A percentile compares a stretch with the other conserved stretches of the same genome.
These are phyloP conservation scores for Caiman crocodilus DNA, from an alignment of 2,797 vertebrate genomes.

Conservation along the genomic window DNA sequence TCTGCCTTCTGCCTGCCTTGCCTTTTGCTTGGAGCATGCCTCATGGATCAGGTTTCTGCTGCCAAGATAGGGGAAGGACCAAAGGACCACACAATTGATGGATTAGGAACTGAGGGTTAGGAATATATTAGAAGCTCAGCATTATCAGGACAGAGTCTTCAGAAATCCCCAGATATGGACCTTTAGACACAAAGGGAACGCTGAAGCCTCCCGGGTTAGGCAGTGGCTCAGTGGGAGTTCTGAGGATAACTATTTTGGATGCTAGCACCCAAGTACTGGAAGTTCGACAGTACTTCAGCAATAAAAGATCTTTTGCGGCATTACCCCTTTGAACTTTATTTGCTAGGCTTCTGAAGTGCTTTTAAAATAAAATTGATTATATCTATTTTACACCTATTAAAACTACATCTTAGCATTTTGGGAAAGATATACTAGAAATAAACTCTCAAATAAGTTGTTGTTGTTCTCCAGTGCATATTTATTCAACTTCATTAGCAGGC, in stretches of 20 bases:
- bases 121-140: too few species aligned
- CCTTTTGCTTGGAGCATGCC: too few species aligned
- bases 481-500: neutral
- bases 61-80: too few species aligned
- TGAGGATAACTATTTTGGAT: neutral
- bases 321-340: neutral
- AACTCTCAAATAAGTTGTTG: neutral
- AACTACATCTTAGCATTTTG: neutral
- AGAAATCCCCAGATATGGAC: too few species aligned
- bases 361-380: neutral
- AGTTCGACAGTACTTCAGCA: neutral
- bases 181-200: too few species aligned
- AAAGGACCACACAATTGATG: too few species aligned
- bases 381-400: neutral
- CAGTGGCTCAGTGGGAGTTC: neutral
- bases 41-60: too few species aligned
- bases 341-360: neutral
- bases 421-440: neutral
- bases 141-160: too few species aligned
- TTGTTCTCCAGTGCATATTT: neutral
- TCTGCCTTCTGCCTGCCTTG: too few species aligned
- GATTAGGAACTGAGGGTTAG: too few species aligned
- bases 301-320: neutral
- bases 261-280: neutral
- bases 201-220: neutral